A percentile compares a stretch with the other conserved stretches of the same genome.
phyloP scores from a whole-genome alignment of 2,797 vertebrate genomes.

The Pampus argenteus region DNA sequence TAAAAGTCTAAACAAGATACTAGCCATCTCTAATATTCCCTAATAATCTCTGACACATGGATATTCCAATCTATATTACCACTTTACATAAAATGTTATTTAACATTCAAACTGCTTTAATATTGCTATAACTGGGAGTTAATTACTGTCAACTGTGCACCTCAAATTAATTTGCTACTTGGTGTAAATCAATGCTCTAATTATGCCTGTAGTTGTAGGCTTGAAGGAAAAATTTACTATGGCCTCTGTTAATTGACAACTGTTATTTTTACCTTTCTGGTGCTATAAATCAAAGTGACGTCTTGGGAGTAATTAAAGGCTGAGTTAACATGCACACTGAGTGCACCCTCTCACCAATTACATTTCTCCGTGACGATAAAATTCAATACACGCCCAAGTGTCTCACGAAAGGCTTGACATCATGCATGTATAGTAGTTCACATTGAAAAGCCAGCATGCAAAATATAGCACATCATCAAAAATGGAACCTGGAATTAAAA shows the following conservation, averaged over 20 bases:
- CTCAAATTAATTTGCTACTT: slow-evolving; percentile 53
- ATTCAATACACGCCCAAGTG: not conserved
- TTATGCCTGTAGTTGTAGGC: slow-evolving; percentile 57
- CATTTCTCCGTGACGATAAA: slow-evolving; percentile 7
- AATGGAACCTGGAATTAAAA: not conserved
- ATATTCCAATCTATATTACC: not conserved
- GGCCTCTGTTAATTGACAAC: slow-evolving; percentile 48
- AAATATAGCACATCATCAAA: slow-evolving; percentile 6
- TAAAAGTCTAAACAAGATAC: not conserved
- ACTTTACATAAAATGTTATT: slow-evolving; percentile 14
- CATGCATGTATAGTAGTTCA: not conserved
- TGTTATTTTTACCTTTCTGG: slow-evolving; percentile 59
- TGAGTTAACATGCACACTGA: slow-evolving; percentile 23
- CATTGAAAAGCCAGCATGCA: slow-evolving; percentile 27
- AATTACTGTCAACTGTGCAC: slow-evolving; percentile 64
- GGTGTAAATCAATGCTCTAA: slow-evolving; percentile 73
- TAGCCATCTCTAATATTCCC: not conserved
- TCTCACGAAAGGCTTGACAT: slow-evolving; percentile 18
- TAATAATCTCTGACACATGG: not conserved
- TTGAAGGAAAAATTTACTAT: slow-evolving; percentile 53
- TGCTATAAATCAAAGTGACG: slow-evolving; percentile 66
- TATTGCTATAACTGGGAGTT: slow-evolving; percentile 58
- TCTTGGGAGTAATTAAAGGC: slow-evolving; percentile 51
- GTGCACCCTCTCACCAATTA: not conserved
- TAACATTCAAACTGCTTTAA: slow-evolving; percentile 45